Percentiles rank a stretch among this genome's conserved stretches.
phyloP scores from a whole-genome alignment of 2,113 vertebrate genomes.

The Gobius niger region DNA sequence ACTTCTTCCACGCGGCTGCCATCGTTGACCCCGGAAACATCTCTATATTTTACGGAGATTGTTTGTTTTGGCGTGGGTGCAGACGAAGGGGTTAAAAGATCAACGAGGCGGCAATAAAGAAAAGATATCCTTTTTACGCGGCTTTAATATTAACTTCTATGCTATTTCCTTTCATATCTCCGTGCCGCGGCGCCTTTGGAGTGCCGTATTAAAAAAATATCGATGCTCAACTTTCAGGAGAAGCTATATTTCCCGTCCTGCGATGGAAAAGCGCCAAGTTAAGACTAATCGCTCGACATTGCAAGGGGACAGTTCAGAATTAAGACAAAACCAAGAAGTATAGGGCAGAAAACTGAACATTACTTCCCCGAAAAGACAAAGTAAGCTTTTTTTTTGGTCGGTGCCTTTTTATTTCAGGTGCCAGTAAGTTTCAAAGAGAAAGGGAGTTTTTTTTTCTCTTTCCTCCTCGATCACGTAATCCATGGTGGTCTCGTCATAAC shows the following conservation, averaged over 20 bases:
- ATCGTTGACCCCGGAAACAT: slow-evolving; percentile 49
- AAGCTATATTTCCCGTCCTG: slow-evolving; percentile 28
- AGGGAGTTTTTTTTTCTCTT: slow-evolving; percentile 4
- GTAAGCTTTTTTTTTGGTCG: neutral
- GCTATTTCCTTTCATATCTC: slow-evolving; percentile 4
- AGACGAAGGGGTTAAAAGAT: slow-evolving; percentile 7
- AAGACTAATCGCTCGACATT: slow-evolving; percentile 57
- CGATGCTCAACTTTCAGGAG: slow-evolving; percentile 19
- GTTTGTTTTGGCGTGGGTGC: slow-evolving; percentile 29
- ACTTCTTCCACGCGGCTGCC: slow-evolving; percentile 36
- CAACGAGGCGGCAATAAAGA: slow-evolving; percentile 14
- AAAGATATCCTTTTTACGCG: slow-evolving; percentile 18
- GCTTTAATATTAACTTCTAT: slow-evolving; percentile 17
- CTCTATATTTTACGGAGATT: slow-evolving; percentile 12
- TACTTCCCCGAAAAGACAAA: slow-evolving; percentile 11
- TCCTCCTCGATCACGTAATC: slow-evolving; percentile 17
- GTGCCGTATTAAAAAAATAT: slow-evolving; percentile 23
- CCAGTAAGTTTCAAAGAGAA: slow-evolving; percentile 42
- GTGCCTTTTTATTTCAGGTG: slow-evolving; percentile 31
- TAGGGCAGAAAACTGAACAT: neutral
- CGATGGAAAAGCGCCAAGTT: slow-evolving; percentile 20
- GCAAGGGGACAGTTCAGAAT: slow-evolving; percentile 49
- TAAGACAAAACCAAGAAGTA: slow-evolving; percentile 25
- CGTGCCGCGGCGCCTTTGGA: slow-evolving; percentile 17
- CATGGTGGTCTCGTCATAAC: slow-evolving; percentile 22